Evolutionary conservation across 2,113 vertebrate species (phyloP).

Genomic region (Aldabrachelys gigantea): DNA sequence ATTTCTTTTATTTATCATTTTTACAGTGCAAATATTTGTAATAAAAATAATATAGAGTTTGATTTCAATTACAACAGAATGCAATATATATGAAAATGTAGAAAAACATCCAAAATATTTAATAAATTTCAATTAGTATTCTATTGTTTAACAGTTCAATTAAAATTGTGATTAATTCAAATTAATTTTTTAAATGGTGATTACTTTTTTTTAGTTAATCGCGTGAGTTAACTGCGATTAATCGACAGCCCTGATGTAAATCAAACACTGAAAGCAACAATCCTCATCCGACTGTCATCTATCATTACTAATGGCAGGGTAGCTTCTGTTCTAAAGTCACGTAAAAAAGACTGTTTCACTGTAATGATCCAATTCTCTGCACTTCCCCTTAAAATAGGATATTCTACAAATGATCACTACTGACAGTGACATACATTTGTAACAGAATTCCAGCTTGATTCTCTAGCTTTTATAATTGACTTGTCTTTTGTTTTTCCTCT

Average conservation of each 20-base stretch:
- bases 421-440: slow-evolving; percentile 60
- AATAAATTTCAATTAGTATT: too few relatives aligned
- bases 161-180: too few relatives aligned
- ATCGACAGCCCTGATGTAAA: not conserved
- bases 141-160: too few relatives aligned
- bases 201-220: too few relatives aligned
- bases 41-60: too few relatives aligned
- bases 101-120: too few relatives aligned
- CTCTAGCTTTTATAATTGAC: slow-evolving; percentile 57
- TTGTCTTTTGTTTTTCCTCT: slow-evolving; percentile 48
- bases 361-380: slow-evolving; percentile 58
- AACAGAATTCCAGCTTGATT: slow-evolving; percentile 61
- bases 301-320: slow-evolving; percentile 73
- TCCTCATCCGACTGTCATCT: slow-evolving; percentile 63
- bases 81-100: too few relatives aligned
- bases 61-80: too few relatives aligned
- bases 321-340: slow-evolving; percentile 75
- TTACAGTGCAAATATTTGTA: too few relatives aligned
- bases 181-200: too few relatives aligned
- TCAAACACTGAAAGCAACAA: slow-evolving; percentile 69
- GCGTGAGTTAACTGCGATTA: too few relatives aligned
- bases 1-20: too few relatives aligned
- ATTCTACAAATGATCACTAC: slow-evolving; percentile 50
- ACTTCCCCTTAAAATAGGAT: slow-evolving; percentile 68
- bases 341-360: slow-evolving; percentile 51